These are phyloP conservation scores for Myotis daubentonii DNA, from an alignment of 2,797 vertebrate genomes.

Conservation along the genomic window DNA sequence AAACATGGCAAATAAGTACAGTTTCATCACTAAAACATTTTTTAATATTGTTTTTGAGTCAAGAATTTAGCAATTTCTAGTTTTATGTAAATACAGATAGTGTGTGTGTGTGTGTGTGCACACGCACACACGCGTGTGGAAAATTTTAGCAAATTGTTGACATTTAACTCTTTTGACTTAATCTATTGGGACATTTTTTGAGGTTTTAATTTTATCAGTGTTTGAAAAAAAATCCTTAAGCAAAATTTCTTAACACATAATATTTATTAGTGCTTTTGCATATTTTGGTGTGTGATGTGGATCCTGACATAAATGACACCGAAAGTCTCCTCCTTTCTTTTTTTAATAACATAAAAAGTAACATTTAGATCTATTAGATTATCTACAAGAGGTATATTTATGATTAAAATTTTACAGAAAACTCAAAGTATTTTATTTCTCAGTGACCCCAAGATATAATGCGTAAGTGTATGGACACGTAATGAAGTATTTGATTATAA, in stretches of 20 bases:
- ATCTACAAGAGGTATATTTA: background rate
- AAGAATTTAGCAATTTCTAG: background rate
- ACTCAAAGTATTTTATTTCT: background rate
- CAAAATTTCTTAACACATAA: background rate
- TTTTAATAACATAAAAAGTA: background rate
- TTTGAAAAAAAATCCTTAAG: background rate
- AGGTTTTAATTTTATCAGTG: background rate
- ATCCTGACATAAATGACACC: background rate
- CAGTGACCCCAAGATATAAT: background rate
- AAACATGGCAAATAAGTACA: background rate
- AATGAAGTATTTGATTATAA: background rate
- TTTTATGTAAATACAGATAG: background rate
- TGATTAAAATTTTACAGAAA: conserved; percentile 10
- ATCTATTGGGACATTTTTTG: background rate
- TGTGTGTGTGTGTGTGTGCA: accelerated
- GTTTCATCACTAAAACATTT: background rate
- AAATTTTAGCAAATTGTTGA: background rate
- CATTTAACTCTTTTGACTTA: background rate
- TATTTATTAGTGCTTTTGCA: background rate
- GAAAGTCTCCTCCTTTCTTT: background rate
- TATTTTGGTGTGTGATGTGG: background rate
- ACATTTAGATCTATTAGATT: background rate
- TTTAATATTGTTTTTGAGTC: background rate
- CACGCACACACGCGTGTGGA: accelerated
- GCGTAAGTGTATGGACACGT: background rate